Base-by-base conservation (phyloP, 2,797 vertebrate species). In the Melanotaenia nigrans region DNA sequence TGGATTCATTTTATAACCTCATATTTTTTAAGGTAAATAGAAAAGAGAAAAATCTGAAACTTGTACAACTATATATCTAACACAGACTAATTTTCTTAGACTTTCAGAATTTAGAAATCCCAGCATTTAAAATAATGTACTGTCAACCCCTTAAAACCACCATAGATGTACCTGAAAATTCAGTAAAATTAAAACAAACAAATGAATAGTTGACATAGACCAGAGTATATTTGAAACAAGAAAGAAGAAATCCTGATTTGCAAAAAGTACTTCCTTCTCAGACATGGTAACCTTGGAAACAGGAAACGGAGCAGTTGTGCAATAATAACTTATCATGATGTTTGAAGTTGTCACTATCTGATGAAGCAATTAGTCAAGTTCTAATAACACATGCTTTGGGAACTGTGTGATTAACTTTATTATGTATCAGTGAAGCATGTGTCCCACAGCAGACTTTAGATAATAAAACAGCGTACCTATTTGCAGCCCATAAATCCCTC, bases 391-490 rank as follows among this genome's bases (percentile, higher is more conserved):
- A 71, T 62, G 40, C 47, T 40, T 58, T 4, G 67, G 69, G 75
- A 83, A 57, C 71, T 77, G 62, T 58, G 59, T 75, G 60, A 85
- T 85, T 57, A 83, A 78, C 75, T 71, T 77, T 73, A 69, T 82
- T 68, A 69, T 67, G 54, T 75, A 30, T 47, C 32, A 57, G 20
- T 25, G 77, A 82, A 73, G 54, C 72, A n/a, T 61, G 62, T 38
- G 71, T 85, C 78, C 81, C 78, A 80, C 65, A 70, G 25, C 49
- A 73, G 77, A 81, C 75, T 65, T 78, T 11, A 75, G 82, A 90
- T 85, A 68, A 89, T 90, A 87, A 79, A 84, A 67, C 54, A 81
- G 69, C 3, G 57, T 42, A 81, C 42, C 65, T 77, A 82, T 84
- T 83, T 79, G 61, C 28, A 80, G 68, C 83, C 75, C 57, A 73